Conservation (phyloP, 64 coral and sea anemone genomes). For the Actinia equina region DNA sequence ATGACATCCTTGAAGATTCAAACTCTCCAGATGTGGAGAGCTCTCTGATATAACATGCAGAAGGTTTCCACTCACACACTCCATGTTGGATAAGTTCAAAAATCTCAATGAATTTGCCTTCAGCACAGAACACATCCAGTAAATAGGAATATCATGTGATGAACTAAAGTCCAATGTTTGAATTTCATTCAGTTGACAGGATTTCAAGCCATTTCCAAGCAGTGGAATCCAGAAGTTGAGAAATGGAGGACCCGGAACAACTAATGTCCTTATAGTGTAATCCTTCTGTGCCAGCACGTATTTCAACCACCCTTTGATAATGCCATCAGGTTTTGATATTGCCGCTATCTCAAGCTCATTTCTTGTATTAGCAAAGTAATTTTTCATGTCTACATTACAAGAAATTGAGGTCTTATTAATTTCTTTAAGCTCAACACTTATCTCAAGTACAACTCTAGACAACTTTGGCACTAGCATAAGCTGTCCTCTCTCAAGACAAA, state of each 20-base stretch:
- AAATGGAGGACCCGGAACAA: constrained; percentile 2
- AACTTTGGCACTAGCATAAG: neutral
- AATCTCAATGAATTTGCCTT: constrained; percentile 15
- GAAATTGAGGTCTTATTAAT: neutral
- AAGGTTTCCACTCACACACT: constrained; percentile 9
- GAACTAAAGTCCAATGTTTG: constrained; percentile 10
- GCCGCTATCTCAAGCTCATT: neutral
- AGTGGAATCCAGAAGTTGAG: constrained; percentile 33
- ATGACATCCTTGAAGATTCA: constrained; percentile 28
- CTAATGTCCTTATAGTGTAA: neutral
- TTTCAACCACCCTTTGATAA: constrained; percentile 23
- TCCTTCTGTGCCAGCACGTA: neutral
- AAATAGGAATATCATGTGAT: constrained; percentile 20
- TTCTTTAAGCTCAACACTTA: neutral
- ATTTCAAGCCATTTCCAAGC: constrained; percentile 23
- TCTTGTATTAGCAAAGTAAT: constrained; percentile 19
- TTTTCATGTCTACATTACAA: neutral
- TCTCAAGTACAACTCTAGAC: constrained; percentile 1
- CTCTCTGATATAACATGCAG: constrained; percentile 7
- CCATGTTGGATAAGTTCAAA: constrained; percentile 26
- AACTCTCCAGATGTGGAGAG: constrained; percentile 14
- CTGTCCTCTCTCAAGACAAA: constrained; percentile 18
- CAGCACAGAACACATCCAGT: constrained; percentile 21
- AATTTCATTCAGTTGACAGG: neutral
- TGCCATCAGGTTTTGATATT: constrained; percentile 5